Evolutionary conservation across 2,797 vertebrate species (phyloP).

Genomic region (Cyprinella venusta): DNA sequence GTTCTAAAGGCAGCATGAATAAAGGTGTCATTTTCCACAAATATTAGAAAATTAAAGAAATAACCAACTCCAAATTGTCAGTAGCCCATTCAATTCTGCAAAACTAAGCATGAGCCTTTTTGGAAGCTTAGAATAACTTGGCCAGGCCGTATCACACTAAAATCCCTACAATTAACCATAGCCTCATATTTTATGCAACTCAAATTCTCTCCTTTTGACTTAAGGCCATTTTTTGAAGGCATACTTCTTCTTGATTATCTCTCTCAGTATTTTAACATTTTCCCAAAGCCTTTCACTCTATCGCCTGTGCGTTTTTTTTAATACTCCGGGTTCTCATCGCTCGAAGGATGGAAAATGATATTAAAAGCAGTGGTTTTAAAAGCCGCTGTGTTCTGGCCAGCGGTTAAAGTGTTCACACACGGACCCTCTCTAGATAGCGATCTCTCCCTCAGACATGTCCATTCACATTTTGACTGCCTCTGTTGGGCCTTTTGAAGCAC

Average conservation of each 20-base stretch:
- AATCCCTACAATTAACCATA: conserved; percentile 2
- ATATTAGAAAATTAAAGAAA: background rate
- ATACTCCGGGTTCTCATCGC: conserved; percentile 26
- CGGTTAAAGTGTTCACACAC: conserved; percentile 64
- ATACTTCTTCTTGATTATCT: conserved; percentile 24
- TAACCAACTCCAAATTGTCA: background rate
- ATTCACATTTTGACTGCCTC: conserved; percentile 66
- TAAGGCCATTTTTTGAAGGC: conserved; percentile 9
- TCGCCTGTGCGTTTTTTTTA: background rate
- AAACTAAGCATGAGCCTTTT: background rate
- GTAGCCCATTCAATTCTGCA: background rate
- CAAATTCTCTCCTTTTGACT: conserved; percentile 9
- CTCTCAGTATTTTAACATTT: conserved; percentile 17
- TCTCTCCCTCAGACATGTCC: conserved; percentile 74
- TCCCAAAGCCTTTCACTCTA: conserved; percentile 18
- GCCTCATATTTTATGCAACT: conserved; percentile 27
- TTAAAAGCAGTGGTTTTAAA: conserved; percentile 46
- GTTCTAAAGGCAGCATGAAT: background rate
- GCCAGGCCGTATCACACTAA: background rate
- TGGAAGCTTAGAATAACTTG: background rate
- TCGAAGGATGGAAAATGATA: conserved; percentile 45
- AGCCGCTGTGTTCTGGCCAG: conserved; percentile 38
- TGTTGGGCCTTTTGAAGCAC: conserved; percentile 68
- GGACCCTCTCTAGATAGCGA: conserved; percentile 63
- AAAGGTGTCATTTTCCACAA: background rate